Base-by-base conservation (phyloP, 2,888 invertebrate genomes). In the Listrodromus nycthemerus region DNA sequence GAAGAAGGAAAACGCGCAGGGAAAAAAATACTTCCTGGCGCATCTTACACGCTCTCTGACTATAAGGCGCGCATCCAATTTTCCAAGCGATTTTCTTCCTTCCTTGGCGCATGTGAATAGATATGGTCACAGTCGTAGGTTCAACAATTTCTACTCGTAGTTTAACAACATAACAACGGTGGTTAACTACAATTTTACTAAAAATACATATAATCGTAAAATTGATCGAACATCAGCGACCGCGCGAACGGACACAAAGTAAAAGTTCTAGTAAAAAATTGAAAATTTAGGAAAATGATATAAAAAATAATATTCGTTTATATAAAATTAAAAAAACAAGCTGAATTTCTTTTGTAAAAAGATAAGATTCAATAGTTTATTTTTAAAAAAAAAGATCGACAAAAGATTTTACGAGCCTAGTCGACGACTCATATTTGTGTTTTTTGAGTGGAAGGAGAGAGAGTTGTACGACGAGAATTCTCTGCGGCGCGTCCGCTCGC, bases 201-300 rank as follows among this genome's bases (percentile, higher is more conserved):
- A 27, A n/a, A 8, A 41, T 19, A 13, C 19, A 13, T 19, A 48
- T 48, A 5, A 30, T 2, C 13, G 13, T 21, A 8, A 7, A 21
- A 21, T n/a, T 69, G 45, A 58, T 48, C 63, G 71, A 21, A 27
- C 63, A 19, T 82, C 75, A 33, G 86, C 73, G 19, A 85, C 84
- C 6, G 85, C 86, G 21, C 82, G 80, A 21, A 86, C 66, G 1
- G 86, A 86, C 21, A 84, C 85, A 50, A 86, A 86, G 37, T 86
- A 86, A 10, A 84, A 86, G 3, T 71, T 83, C 10, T 86, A 13
- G 85, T 81, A 66, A 86, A 48, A 77, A 86, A 86, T 85, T 86
- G 63, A 19, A 70, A 80, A 76, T 13, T 74, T 33, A 82, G 70
- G 55, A 65, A n/a, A 6, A 4, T 16, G 30, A 67, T 55, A n/a